phyloP scores from a whole-genome alignment of 2,888 invertebrate genomes.

The Cryptocephalus moraei region DNA sequence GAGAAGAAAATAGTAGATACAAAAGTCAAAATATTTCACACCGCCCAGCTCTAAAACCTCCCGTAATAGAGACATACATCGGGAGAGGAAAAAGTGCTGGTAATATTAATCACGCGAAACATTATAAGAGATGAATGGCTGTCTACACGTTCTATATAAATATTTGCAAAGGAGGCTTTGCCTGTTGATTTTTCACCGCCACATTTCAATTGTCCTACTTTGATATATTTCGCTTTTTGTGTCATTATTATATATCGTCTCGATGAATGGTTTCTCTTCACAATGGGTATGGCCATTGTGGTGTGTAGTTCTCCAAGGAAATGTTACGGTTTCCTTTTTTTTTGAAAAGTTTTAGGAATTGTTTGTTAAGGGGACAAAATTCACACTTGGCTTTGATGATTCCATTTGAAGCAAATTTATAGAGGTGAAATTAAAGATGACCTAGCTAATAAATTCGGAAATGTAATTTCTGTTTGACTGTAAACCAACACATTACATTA shows the following conservation, averaged over 20 bases:
- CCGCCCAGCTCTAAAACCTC: background rate
- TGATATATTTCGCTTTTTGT: slow-evolving; percentile 13
- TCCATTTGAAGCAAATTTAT: too few species aligned
- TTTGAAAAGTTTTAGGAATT: too few species aligned
- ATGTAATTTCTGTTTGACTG: too few species aligned
- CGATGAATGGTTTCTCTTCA: too few species aligned
- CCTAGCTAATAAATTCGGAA: too few species aligned
- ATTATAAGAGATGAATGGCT: slow-evolving; percentile 19
- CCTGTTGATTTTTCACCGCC: slow-evolving; percentile 18
- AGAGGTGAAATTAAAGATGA: too few species aligned
- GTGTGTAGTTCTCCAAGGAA: slow-evolving; percentile 10
- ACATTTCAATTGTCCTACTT: slow-evolving; percentile 17
- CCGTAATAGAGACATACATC: too few species aligned
- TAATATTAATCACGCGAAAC: slow-evolving; percentile 19
- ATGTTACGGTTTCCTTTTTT: too few species aligned
- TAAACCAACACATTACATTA: too few species aligned
- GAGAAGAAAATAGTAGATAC: background rate
- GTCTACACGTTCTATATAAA: slow-evolving; percentile 24
- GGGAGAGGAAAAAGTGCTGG: slow-evolving; percentile 12
- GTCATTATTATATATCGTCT: too few species aligned
- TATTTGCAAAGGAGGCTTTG: slow-evolving; percentile 21
- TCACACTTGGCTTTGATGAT: too few species aligned
- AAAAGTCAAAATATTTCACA: slow-evolving; percentile 13
- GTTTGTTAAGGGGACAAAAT: too few species aligned
- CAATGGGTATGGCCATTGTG: slow-evolving; percentile 17